These are phyloP conservation scores for Bombyx mandarina DNA, from an alignment of 1,140 invertebrate genomes.

Conservation along the genomic window DNA sequence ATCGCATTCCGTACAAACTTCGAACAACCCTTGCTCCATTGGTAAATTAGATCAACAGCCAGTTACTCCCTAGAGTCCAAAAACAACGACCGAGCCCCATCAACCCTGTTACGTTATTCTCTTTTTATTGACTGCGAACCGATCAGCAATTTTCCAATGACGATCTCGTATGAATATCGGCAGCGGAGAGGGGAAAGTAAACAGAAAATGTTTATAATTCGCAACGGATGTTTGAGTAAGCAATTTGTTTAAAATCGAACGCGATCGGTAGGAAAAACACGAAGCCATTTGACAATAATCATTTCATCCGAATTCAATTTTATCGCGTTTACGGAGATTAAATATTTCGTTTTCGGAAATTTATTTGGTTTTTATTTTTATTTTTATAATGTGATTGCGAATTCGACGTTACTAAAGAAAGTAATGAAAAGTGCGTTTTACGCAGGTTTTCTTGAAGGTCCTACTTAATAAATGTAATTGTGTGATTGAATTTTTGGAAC, in stretches of 20 bases:
- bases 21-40: constrained; percentile 9
- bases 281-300: constrained; percentile 8
- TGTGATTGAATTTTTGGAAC: no score
- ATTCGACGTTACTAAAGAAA: no score
- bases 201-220: constrained; percentile 16
- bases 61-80: constrained; percentile 13
- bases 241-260: constrained; percentile 20
- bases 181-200: constrained; percentile 5
- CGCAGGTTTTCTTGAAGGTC: no score
- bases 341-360: background rate
- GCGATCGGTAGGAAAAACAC: constrained; percentile 10
- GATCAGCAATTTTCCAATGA: constrained; percentile 16
- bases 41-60: constrained; percentile 35
- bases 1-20: constrained; percentile 9
- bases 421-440: no score
- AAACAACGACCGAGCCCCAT: constrained; percentile 24
- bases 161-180: constrained; percentile 15
- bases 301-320: constrained; percentile 16
- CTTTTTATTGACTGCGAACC: constrained; percentile 25
- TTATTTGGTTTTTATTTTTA: constrained; percentile 1
- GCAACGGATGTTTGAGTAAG: constrained; percentile 15
- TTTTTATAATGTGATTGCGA: no score
- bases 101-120: constrained; percentile 33
- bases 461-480: no score
- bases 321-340: constrained; percentile 1